Evolutionary conservation across 2,113 vertebrate species (phyloP), one percentile per base, ranked within the genome.

Genomic region (Myodes glareolus): DNA sequence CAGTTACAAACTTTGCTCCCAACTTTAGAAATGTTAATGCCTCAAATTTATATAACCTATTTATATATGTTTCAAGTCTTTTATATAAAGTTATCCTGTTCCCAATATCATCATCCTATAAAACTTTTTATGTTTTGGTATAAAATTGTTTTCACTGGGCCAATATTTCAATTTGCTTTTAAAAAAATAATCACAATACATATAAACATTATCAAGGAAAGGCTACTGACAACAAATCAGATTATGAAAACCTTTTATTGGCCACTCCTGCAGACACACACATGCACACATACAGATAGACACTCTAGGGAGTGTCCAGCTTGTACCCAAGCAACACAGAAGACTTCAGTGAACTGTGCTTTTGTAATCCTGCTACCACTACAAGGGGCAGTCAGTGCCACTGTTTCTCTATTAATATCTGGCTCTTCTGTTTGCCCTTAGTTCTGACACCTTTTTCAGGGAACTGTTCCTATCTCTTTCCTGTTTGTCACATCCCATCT

Each of bases 51-150:
- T 1, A 13, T 92, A 88, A 58, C 8, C n/a, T 19, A 81, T 81
- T 94, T 58, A 50, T 55, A 11, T 88, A 76, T 9, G 33, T 33
- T 92, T 93, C 63, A n/a, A 86, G 61, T 82, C 17, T 89, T 90
- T 95, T 70, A 50, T 23, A 27, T 92, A 75, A 82, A n/a, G 75
- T 73, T 95, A 25, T 88, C 27, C 68, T 88, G 91, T 97, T 94
- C n/a, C 50, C 27, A 58, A 36, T 63, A 21, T 55, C 27, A 29
- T 65, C 36, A 90, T 92, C 47, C 68, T 89, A 55, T 4, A 82
- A 72, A 91, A 91, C 39, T 31, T 33, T 85, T 61, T 81, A 78
- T 14, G 73, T 90, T 97, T 97, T 93, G 1, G 93, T 78, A 77
- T 81, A 85, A 95, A 95, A 63, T 23, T 93, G 17, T 58, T 97